These are phyloP conservation scores for Dendrolimus punctatus DNA, from an alignment of 1,140 invertebrate genomes.

Conservation along the genomic window DNA sequence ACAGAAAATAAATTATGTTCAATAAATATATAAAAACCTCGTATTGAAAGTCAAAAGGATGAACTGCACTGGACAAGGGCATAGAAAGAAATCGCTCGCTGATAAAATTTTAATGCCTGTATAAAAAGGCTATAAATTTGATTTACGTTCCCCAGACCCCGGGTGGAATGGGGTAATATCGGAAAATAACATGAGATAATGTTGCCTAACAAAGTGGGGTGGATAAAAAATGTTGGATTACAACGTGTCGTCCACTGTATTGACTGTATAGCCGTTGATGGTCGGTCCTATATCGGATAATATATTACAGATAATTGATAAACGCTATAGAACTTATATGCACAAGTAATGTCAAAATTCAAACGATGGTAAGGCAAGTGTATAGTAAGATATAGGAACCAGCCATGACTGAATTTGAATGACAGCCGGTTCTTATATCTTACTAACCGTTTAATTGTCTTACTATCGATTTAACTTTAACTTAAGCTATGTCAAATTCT, in stretches of 20 bases:
- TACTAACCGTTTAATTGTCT: too few relatives aligned
- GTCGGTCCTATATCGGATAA: too few relatives aligned
- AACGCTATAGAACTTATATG: too few relatives aligned
- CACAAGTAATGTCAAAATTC: too few relatives aligned
- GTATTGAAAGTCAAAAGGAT: slow-evolving; percentile 33
- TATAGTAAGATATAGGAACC: too few relatives aligned
- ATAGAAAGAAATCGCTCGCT: slow-evolving; percentile 56
- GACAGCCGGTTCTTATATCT: too few relatives aligned
- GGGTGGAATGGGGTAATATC: slow-evolving; percentile 62
- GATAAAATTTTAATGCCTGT: slow-evolving; percentile 70
- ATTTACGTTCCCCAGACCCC: slow-evolving; percentile 57
- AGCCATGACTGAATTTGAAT: too few relatives aligned
- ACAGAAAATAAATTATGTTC: too few relatives aligned
- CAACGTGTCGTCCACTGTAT: neutral
- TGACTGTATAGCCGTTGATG: too few relatives aligned
- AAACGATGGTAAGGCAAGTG: too few relatives aligned
- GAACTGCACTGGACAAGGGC: slow-evolving; percentile 50
- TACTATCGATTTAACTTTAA: slow-evolving; percentile 6
- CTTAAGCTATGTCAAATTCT: too few relatives aligned
- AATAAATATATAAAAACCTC: slow-evolving; percentile 17
- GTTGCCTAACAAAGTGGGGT: slow-evolving; percentile 54
- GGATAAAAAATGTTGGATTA: slow-evolving; percentile 33
- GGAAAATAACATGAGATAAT: slow-evolving; percentile 68
- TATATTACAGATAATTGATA: too few relatives aligned
- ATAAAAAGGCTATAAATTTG: slow-evolving; percentile 70